Base-by-base conservation (phyloP, 2,888 invertebrate species). In the Darwinula stevensoni region DNA sequence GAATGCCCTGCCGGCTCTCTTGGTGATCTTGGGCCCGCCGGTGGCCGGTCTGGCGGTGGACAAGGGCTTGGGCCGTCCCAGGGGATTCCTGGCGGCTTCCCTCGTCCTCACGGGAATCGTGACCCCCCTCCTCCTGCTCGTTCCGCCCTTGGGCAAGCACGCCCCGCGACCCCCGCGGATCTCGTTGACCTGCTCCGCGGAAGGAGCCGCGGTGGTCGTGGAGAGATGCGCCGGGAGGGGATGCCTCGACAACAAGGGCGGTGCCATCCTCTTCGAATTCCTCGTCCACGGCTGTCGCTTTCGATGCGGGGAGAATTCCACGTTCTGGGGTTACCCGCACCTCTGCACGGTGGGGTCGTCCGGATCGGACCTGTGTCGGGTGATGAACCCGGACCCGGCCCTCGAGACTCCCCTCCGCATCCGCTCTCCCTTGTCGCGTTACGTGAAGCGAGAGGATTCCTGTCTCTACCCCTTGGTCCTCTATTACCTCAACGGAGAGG, bases 251-350 rank as follows among this genome's bases (percentile, higher is more conserved):
- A 6, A 22, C 22, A 22, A 22, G 22, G 22, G n/a, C 22, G 22
- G n/a, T n/a, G n/a, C 6, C 22, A 22, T 6, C 6, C 9, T 22
- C 22, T 9, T 22, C 22, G 22, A 22, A 22, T 6, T 22, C 22
- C 9, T n/a, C 22, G 22, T 22, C n/a, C 22, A n/a, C 22, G 22
- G n/a, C 22, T 22, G 22, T n/a, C n/a, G n/a, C n/a, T n/a, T n/a
- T n/a, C n/a, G n/a, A n/a, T n/a, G n/a, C n/a, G n/a, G n/a, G n/a
- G n/a, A n/a, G n/a, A n/a, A n/a, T n/a, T n/a, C n/a, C n/a, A n/a
- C n/a, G n/a, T n/a, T n/a, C n/a, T n/a, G n/a, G n/a, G n/a, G n/a
- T n/a, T n/a, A n/a, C n/a, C n/a, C n/a, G n/a, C n/a, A n/a, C n/a
- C n/a, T n/a, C n/a, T n/a, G n/a, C n/a, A n/a, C n/a, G n/a, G n/a